Base-by-base conservation (phyloP, 1,140 invertebrate genomes). In the Bemisia tabaci region DNA sequence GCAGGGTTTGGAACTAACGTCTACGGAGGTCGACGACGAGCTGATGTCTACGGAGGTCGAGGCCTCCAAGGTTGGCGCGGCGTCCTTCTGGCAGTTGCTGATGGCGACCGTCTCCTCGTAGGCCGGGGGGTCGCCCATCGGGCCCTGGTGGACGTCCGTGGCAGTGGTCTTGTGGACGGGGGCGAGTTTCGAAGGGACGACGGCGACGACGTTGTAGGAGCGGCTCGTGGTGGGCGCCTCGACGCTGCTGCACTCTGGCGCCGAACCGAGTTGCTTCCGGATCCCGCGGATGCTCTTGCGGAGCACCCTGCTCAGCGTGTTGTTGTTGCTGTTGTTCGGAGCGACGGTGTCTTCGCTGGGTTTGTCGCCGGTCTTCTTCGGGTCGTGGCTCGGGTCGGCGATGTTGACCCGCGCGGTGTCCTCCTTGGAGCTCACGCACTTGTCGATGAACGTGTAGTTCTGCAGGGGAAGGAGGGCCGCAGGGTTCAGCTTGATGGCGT, bases 401-500 rank as follows among this genome's bases (percentile, higher is more conserved):
- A 24, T 65, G 17, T 65, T 65, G 21, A 25, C 39, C 22, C 21
- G 1, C 5, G 22, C 64, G n/a, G 21, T 23, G 12, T 22, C 48
- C 1, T 33, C 59, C 24, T 23, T 58, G 2, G 64, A 24, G 1
- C 5, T 24, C 21, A 12, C 59, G 1, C 22, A 59, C 59, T 25
- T 5, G 11, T 64, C 25, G n/a, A 33, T 24, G 39, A 58, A 23
- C 2, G 27, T 33, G 12, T 65, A 24, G 22, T 65, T 65, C 24
- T 33, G 24, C 17, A 21, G 21, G 5, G 62, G 59, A 22, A 70
- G 60, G 1, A 70, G 66, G 21, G 66, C 77, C 63, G 79, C 78
- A 27, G 86, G 85, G 76, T 83, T 83, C 65, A 88, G 75, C 74
- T 86, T 87, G 71, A 88, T 87, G 17, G 87, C 87, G 70, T 87